A percentile compares a stretch with the other conserved stretches of the same genome.
Conservation (phyloP, 92 coral and sea anemone genomes). For the Nematostella vectensis region DNA sequence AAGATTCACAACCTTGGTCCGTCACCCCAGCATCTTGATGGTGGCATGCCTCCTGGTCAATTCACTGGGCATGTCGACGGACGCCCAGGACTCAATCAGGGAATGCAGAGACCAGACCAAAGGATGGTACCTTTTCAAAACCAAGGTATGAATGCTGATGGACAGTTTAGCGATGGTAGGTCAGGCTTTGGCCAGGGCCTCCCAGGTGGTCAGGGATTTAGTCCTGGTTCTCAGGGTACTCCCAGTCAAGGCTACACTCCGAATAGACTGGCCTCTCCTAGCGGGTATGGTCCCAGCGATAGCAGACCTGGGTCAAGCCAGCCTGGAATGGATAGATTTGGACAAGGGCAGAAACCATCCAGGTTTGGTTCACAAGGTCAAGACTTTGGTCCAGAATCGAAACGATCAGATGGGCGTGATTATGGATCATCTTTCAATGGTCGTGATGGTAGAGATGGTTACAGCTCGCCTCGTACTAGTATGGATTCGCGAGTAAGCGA, state of each 20-base stretch:
- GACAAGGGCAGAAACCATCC: neutral
- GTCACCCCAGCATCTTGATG: neutral
- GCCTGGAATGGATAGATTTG: neutral
- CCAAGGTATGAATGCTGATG: neutral
- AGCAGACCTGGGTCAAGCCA: neutral
- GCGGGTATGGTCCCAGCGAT: too few species aligned
- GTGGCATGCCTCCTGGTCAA: slow-evolving; percentile 23
- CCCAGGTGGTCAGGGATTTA: neutral
- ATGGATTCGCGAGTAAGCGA: neutral
- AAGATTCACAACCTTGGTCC: slow-evolving; percentile 10
- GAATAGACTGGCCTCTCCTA: too few species aligned
- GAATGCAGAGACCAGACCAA: slow-evolving; percentile 11
- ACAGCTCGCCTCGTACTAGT: neutral
- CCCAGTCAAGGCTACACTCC: too few species aligned
- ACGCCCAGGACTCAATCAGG: slow-evolving; percentile 3
- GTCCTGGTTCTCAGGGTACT: neutral
- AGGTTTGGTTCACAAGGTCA: slow-evolving; percentile 5
- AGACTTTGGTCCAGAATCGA: too few species aligned
- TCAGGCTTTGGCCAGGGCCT: neutral
- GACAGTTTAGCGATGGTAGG: neutral
- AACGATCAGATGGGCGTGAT: neutral
- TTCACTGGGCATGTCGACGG: slow-evolving; percentile 3
- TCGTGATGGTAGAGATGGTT: slow-evolving; percentile 11
- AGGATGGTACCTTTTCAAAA: slow-evolving; percentile 20
- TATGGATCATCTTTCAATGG: slow-evolving; percentile 19